Base-by-base conservation (phyloP, 1,140 invertebrate genomes). In the Linepithema humile region DNA sequence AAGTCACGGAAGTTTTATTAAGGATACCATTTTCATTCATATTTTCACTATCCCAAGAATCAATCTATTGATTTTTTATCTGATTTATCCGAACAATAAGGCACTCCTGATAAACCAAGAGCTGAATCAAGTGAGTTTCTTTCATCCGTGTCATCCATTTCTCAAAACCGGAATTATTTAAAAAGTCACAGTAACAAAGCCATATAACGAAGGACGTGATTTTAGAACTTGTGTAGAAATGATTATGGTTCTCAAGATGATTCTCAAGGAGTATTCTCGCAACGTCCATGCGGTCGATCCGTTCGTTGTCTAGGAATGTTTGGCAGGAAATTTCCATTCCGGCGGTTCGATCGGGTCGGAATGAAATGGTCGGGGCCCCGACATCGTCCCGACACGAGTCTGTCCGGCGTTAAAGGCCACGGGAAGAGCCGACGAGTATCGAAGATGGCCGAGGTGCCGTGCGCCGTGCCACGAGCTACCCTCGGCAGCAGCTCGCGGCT, bases 381-480 rank as follows among this genome's bases (percentile, higher is more conserved):
- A n/a, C 35, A 9, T 40, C 35, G 48, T 53, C 20, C 53, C 26
- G 17, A 38, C 70, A 90, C 91, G 88, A 50, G 45, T 83, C 89
- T 92, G 91, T 53, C 59, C 86, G 72, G 84, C 85, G 87, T 89
- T n/a, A 87, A 90, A 88, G 85, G 89, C 83, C 85, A 90, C 85
- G 87, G 50, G 78, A 50, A 74, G 70, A 45, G 59, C 77, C 86
- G 85, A 89, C 23, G 50, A 26, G 15, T 29, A 65, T 50, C 88
- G 89, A 82, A 88, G 82, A 69, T 23, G 67, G 69, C 90, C 91
- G 91, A 92, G 40, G 43, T 7, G 48, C 59, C 86, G 90, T 75
- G 64, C 75, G 83, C 85, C 65, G 87, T 69, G 85, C 73, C 89
- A 87, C 73, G 89, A 91, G 89, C 86, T 77, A 84, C 87, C 87